Conservation (phyloP, 2,797 vertebrate genomes). For the Parotocinclus haroldoi region DNA sequence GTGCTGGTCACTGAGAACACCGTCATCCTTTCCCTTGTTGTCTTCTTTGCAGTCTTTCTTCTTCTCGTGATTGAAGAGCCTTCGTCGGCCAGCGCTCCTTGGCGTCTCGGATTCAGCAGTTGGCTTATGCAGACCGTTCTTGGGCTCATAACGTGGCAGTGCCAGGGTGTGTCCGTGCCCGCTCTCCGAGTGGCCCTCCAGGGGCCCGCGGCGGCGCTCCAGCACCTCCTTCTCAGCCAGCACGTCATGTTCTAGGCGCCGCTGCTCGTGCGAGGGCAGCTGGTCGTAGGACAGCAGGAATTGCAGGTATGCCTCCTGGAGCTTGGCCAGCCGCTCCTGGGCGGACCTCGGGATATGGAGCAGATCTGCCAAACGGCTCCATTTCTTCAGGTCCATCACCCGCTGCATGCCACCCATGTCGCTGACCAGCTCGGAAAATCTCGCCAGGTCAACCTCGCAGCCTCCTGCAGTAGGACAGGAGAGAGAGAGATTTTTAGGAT, state of each 20-base stretch:
- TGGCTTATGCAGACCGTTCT: slow-evolving; percentile 86
- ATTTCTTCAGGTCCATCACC: slow-evolving; percentile 99
- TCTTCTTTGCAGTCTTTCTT: slow-evolving; percentile 76
- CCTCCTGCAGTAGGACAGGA: slow-evolving; percentile 73
- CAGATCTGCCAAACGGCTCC: slow-evolving; percentile 96
- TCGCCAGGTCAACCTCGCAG: slow-evolving; percentile 97
- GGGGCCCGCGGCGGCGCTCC: slow-evolving; percentile 87
- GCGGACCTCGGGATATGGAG: slow-evolving; percentile 95
- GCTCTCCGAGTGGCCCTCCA: slow-evolving; percentile 88
- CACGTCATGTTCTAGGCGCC: slow-evolving; percentile 86
- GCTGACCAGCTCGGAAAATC: slow-evolving; percentile 96
- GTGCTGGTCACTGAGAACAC: slow-evolving; percentile 91
- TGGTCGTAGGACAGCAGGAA: slow-evolving; percentile 98
- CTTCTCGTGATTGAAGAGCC: slow-evolving; percentile 98
- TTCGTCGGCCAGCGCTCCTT: slow-evolving; percentile 85
- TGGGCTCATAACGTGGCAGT: slow-evolving; percentile 94
- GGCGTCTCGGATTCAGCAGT: slow-evolving; percentile 77
- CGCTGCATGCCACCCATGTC: slow-evolving; percentile 99
- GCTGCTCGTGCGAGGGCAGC: slow-evolving; percentile 85
- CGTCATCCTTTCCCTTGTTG: slow-evolving; percentile 75
- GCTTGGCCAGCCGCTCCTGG: slow-evolving; percentile 97
- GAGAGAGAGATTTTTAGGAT: no score
- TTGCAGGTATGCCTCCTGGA: slow-evolving; percentile 98
- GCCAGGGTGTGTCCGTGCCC: slow-evolving; percentile 75
- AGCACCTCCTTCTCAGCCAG: slow-evolving; percentile 90